Percentiles rank a stretch among this genome's conserved stretches.
Evolutionary conservation across 2,888 invertebrate species (phyloP).

Genomic region (Lasioglossum vierecki): DNA sequence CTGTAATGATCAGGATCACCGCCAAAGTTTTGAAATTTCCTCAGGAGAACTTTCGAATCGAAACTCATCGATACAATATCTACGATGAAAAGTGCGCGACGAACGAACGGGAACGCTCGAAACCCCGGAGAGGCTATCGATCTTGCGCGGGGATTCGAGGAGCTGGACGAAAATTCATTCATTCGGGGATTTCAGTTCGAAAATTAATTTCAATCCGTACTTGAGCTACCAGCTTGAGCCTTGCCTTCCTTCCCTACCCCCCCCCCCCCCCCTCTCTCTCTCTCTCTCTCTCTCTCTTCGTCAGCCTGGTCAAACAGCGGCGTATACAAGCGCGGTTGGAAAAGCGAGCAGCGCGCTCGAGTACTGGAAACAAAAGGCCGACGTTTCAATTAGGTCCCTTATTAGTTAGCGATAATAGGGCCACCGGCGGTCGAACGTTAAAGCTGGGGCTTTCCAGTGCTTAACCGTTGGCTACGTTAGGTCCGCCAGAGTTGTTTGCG

Average conservation of each 20-base stretch:
- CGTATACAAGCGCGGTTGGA: slow-evolving; percentile 50
- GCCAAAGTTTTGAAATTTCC: not conserved
- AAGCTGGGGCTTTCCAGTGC: slow-evolving; percentile 78
- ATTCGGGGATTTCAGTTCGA: slow-evolving; percentile 55
- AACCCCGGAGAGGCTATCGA: slow-evolving; percentile 21
- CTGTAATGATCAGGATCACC: slow-evolving; percentile 10
- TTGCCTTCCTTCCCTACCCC: not conserved
- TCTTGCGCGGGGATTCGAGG: slow-evolving; percentile 39
- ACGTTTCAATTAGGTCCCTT: slow-evolving; percentile 83
- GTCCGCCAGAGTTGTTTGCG: slow-evolving; percentile 80
- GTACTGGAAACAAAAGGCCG: slow-evolving; percentile 76
- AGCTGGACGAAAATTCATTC: slow-evolving; percentile 52
- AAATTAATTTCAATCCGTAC: slow-evolving; percentile 66
- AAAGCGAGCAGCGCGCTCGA: slow-evolving; percentile 68
- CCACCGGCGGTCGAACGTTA: slow-evolving; percentile 71
- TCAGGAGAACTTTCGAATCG: not conserved
- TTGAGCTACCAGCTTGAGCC: slow-evolving; percentile 28
- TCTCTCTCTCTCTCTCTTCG: not conserved
- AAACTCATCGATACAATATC: not conserved
- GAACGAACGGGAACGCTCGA: slow-evolving; percentile 1
- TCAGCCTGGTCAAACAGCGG: slow-evolving; percentile 59
- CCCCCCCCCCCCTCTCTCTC: not conserved
- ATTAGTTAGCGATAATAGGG: slow-evolving; percentile 83
- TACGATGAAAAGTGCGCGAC: not conserved
- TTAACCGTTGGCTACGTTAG: slow-evolving; percentile 79